These are phyloP conservation scores for Poeciliopsis prolifica DNA, from an alignment of 2,113 vertebrate species.

Conservation along the genomic window DNA sequence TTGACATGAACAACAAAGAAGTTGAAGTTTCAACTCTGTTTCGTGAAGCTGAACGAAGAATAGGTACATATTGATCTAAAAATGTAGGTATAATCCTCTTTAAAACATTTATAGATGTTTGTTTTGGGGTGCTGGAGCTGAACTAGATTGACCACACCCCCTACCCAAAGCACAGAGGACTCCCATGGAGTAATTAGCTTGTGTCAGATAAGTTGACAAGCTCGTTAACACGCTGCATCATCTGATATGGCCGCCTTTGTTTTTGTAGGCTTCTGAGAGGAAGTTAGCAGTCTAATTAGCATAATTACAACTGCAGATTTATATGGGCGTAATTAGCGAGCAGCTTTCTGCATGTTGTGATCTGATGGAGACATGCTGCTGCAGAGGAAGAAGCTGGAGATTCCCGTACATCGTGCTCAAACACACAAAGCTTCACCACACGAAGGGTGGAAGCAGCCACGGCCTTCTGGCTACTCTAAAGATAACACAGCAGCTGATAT, in stretches of 20 bases:
- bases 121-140: too few species aligned
- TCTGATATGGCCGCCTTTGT: slow-evolving; percentile 72
- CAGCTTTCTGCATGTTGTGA: slow-evolving; percentile 60
- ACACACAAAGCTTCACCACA: background rate
- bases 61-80: slow-evolving; percentile 4
- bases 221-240: slow-evolving; percentile 78
- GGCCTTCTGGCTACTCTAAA: background rate
- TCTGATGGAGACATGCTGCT: slow-evolving; percentile 48
- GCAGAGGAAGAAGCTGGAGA: slow-evolving; percentile 25
- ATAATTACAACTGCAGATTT: slow-evolving; percentile 80
- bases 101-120: background rate
- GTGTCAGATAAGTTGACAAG: slow-evolving; percentile 78
- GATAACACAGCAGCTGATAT: background rate
- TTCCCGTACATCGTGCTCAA: slow-evolving; percentile 14
- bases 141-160: background rate
- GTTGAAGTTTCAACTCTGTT: too few species aligned
- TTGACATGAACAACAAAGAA: too few species aligned
- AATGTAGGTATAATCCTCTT: slow-evolving; percentile 6
- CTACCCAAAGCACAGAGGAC: slow-evolving; percentile 48
- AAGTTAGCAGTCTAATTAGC: slow-evolving; percentile 79
- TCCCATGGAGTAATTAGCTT: slow-evolving; percentile 73
- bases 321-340: slow-evolving; percentile 77
- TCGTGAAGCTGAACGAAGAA: background rate
- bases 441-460: background rate
- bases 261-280: slow-evolving; percentile 77